A percentile compares a stretch with the other conserved stretches of the same genome.
phyloP scores from a whole-genome alignment of 1,140 invertebrate genomes.

The Papilio xuthus region DNA sequence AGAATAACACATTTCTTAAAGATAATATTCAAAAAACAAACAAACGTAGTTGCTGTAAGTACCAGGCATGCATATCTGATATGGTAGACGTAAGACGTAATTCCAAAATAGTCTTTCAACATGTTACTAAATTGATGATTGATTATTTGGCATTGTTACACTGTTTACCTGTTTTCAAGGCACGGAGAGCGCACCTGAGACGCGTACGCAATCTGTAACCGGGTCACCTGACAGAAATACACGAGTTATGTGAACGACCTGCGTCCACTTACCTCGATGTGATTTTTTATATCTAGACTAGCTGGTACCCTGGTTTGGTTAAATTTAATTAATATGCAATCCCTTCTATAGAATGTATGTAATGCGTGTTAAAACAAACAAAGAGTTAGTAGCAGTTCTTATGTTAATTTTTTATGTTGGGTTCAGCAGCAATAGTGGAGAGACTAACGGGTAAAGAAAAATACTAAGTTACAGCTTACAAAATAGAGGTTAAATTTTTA shows the following conservation, averaged over 20 bases:
- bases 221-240: slow-evolving; percentile 43
- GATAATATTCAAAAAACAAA: not conserved
- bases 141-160: slow-evolving; percentile 25
- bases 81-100: not conserved
- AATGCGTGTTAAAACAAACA: not conserved
- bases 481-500: no score
- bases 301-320: not conserved
- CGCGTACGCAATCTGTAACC: slow-evolving; percentile 38
- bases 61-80: not conserved
- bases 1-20: no score
- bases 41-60: not conserved
- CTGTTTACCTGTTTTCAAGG: slow-evolving; percentile 36
- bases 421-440: no score
- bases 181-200: slow-evolving; percentile 35
- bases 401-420: not conserved
- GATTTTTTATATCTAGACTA: slow-evolving; percentile 7
- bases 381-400: not conserved
- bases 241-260: slow-evolving; percentile 34
- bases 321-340: not conserved
- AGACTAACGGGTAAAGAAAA: no score
- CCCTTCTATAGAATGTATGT: not conserved
- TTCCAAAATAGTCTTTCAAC: not conserved
- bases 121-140: slow-evolving; percentile 25
- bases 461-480: no score
- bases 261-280: not conserved